Evolutionary conservation across 1,140 invertebrate species (phyloP).

Genomic region (Hypsibius dujardini): DNA sequence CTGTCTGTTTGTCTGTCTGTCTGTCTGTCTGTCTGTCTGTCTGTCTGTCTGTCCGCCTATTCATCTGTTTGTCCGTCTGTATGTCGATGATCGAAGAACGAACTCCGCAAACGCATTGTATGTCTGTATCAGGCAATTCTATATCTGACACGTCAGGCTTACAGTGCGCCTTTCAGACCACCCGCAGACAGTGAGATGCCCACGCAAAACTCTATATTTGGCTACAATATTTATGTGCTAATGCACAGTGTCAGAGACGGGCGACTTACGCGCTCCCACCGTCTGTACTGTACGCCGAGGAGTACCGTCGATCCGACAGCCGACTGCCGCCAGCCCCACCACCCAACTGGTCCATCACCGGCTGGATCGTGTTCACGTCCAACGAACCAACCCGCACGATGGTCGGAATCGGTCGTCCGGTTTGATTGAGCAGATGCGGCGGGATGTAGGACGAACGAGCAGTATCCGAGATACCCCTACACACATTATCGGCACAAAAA

Average conservation of each 20-base stretch:
- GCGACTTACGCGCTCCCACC: conserved; percentile 3
- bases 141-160: too few relatives aligned
- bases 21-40: too few relatives aligned
- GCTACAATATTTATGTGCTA: neutral
- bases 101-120: too few relatives aligned
- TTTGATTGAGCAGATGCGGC: neutral
- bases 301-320: neutral
- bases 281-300: neutral
- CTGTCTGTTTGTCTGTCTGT: neutral
- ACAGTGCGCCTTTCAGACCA: too few relatives aligned
- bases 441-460: conserved; percentile 10
- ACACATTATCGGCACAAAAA: too few relatives aligned
- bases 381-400: neutral
- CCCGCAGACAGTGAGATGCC: too few relatives aligned
- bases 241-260: neutral
- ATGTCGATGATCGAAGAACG: too few relatives aligned
- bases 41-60: too few relatives aligned
- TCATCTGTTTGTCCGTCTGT: too few relatives aligned
- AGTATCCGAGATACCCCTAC: neutral
- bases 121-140: too few relatives aligned
- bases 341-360: neutral
- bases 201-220: too few relatives aligned
- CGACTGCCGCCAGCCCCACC: neutral
- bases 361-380: neutral
- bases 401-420: neutral